A percentile compares a stretch with the other conserved stretches of the same genome.
phyloP scores from a whole-genome alignment of 2,113 vertebrate genomes.

The Charina bottae region DNA sequence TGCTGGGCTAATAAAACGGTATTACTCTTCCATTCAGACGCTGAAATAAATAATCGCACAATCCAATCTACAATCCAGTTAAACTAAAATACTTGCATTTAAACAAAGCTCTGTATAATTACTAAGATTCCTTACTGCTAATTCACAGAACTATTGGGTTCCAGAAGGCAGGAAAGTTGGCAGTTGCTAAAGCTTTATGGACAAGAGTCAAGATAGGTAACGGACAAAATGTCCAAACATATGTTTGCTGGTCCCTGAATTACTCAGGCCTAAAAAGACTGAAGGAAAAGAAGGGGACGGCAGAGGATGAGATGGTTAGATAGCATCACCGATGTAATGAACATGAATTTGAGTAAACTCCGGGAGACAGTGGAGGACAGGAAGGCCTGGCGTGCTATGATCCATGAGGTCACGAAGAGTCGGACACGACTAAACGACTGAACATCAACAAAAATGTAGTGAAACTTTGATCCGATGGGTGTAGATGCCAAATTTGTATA shows the following conservation, averaged over 20 bases:
- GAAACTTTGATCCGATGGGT: not conserved
- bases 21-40: conserved; percentile 36
- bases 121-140: not conserved
- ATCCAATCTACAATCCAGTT: conserved; percentile 16
- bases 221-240: not conserved
- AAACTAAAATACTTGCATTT: conserved; percentile 13
- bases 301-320: too few relatives aligned
- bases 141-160: not conserved
- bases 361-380: too few relatives aligned
- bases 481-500: not conserved
- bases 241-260: not conserved
- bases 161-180: not conserved
- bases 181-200: not conserved
- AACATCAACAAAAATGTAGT: too few relatives aligned
- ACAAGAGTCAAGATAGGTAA: not conserved
- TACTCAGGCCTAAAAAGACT: not conserved
- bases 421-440: too few relatives aligned
- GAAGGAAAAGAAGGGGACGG: too few relatives aligned
- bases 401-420: too few relatives aligned
- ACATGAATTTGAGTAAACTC: too few relatives aligned
- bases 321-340: too few relatives aligned
- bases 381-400: too few relatives aligned
- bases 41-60: not conserved
- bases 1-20: conserved; percentile 55
- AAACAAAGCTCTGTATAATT: conserved; percentile 1